Base-by-base conservation (phyloP, 2,797 vertebrate genomes). In the Oreortyx pictus region DNA sequence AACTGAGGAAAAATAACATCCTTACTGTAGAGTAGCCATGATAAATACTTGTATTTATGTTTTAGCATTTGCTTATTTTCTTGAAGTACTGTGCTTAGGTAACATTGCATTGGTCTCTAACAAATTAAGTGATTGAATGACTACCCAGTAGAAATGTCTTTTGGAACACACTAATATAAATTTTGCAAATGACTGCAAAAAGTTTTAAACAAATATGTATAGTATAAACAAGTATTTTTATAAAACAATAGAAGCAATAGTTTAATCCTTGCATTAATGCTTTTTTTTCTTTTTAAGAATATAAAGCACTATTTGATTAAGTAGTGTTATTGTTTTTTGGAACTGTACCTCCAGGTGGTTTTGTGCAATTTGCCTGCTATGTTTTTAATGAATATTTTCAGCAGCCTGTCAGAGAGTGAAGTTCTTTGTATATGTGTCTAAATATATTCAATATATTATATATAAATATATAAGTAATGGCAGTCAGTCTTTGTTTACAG, bases 401-500 rank as follows among this genome's bases (percentile, higher is more conserved):
- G 49, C 37, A 75, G 14, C 60, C 9, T 76, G 88, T 91, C 29
- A 91, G 1, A 7, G 41, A n/a, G 18, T 39, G 16, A 33, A 46
- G 6, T 41, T 71, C 41, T 4, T 50, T 71, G 39, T 66, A 14
- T 77, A 43, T 27, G 20, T 27, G 39, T 43, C 41, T 25, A 6
- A 18, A 17, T 19, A 41, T 41, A 41, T 41, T 4, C 13, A 41
- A 41, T 41, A 41, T 39, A 39, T 11, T 39, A 39, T 41, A 14
- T 64, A 12, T 64, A 20, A 41, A 19, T 19, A 41, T 62, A 29
- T 64, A 64, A 67, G 57, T 62, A 65, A 59, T 68, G 11, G 1
- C 39, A 61, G 12, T 75, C 5, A 33, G 10, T 62, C 13, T 10
- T 67, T 24, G 52, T 71, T 77, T 82, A 49, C 87, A 99, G 99